Base-by-base conservation (phyloP, 2,797 vertebrate species). In the Falco peregrinus region DNA sequence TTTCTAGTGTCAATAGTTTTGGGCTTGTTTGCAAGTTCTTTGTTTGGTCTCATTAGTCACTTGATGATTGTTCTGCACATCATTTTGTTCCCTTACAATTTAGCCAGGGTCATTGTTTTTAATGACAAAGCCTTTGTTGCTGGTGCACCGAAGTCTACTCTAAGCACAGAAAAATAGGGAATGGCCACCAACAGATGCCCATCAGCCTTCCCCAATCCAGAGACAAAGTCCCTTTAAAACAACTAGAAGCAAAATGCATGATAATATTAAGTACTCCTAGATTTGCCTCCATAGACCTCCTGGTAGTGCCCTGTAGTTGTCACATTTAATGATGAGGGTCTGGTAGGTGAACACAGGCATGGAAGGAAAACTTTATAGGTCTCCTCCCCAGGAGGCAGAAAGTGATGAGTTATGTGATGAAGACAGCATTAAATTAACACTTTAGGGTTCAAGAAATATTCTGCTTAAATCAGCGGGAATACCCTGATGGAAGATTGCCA, bases 21-120 rank as follows among this genome's bases (percentile, higher is more conserved):
- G 70, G 92, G 78, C 56, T 95, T 51, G 92, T 91, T 78, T 89
- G 88, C 92, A 78, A 84, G 92, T 56, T 51, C 90, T 96, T 95
- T 95, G 87, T 91, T 63, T 74, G 77, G 51, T 75, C 75, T 87
- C 88, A 71, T 89, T 67, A 89, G 94, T 94, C 84, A 81, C 78
- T 74, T n/a, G 87, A 77, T 50, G 84, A 91, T 84, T 91, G 87
- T 63, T 77, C 87, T 33, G 60, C 87, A 87, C 92, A 89, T 87
- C 84, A 45, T 67, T 94, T 88, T 91, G 64, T 57, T 54, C 81
- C 90, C 67, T 87, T 77, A 87, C 57, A 87, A 60, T 74, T 45
- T 47, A 4, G 1, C 78, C 77, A 26, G 81, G 74, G 65, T 35
- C 78, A 89, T 84, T 93, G 94, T 89, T 94, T 89, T 89, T 84